A percentile compares a stretch with the other conserved stretches of the same genome.
Conservation (phyloP, 2,113 vertebrate genomes). For the Abramis brama region DNA sequence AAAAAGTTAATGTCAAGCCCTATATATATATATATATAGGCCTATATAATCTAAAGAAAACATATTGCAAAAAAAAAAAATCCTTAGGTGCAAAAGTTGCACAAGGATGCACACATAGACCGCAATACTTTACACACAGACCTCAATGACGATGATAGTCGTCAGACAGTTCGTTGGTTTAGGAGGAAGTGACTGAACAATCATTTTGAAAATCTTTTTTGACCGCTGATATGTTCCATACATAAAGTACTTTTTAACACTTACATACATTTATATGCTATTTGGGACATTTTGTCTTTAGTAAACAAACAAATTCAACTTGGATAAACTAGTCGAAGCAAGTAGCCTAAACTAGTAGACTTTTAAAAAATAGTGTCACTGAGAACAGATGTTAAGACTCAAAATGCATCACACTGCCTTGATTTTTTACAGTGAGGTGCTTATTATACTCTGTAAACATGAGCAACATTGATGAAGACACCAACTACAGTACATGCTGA, state of each 20-base stretch:
- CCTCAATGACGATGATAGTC: not conserved
- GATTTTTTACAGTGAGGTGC: not conserved
- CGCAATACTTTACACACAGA: not conserved
- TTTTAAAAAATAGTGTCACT: not conserved
- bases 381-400: not conserved
- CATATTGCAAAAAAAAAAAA: not conserved
- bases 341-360: too few relatives aligned
- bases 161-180: not conserved
- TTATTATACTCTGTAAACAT: not conserved
- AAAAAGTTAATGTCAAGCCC: too few relatives aligned
- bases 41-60: not conserved
- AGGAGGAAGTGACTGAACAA: not conserved
- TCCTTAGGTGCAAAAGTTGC: not conserved
- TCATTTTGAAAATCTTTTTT: not conserved
- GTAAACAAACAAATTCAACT: not conserved
- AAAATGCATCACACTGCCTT: not conserved
- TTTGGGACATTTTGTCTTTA: not conserved
- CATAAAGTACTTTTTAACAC: not conserved
- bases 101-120: not conserved
- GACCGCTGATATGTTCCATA: not conserved
- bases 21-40: too few relatives aligned
- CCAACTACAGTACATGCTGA: not conserved
- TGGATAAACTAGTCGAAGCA: not conserved
- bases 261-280: not conserved
- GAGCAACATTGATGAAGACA: not conserved